These are phyloP conservation scores for Drepana arcuata DNA, from an alignment of 1,140 invertebrate species.

Conservation along the genomic window DNA sequence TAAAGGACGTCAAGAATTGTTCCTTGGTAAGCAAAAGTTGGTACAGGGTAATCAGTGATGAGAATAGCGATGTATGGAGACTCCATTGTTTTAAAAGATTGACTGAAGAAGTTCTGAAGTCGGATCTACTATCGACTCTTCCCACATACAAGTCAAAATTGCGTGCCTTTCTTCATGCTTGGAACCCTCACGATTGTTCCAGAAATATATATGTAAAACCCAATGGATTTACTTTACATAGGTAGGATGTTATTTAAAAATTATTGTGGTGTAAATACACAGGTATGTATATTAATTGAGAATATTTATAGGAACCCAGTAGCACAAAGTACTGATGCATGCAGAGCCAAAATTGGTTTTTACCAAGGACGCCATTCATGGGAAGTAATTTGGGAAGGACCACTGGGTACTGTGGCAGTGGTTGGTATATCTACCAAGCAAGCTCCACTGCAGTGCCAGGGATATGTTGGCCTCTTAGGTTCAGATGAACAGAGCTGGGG, in stretches of 20 bases:
- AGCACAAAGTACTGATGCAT: conserved; percentile 98
- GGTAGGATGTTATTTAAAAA: too few species aligned
- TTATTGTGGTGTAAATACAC: too few species aligned
- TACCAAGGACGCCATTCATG: conserved; percentile 94
- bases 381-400: conserved; percentile 99
- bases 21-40: conserved; percentile 95
- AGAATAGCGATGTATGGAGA: conserved; percentile 97
- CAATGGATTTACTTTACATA: conserved; percentile 97
- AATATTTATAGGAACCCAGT: conserved; percentile 92
- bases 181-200: conserved; percentile 98
- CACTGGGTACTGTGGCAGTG: conserved; percentile 95
- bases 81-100: conserved; percentile 90
- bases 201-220: conserved; percentile 97
- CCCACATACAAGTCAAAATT: conserved; percentile 95
- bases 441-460: conserved; percentile 90
- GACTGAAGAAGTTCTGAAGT: conserved; percentile 92
- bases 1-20: conserved; percentile 90
- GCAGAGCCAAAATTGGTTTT: conserved; percentile 95
- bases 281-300: too few species aligned
- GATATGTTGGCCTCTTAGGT: conserved; percentile 95
- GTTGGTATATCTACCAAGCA: conserved; percentile 97
- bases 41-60: conserved; percentile 92
- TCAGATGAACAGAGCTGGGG: conserved; percentile 98
- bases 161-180: conserved; percentile 94
- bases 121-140: conserved; percentile 91